A percentile compares a stretch with the other conserved stretches of the same genome.
Conservation (phyloP, 2,113 vertebrate species). For the Prochilodus magdalenae region DNA sequence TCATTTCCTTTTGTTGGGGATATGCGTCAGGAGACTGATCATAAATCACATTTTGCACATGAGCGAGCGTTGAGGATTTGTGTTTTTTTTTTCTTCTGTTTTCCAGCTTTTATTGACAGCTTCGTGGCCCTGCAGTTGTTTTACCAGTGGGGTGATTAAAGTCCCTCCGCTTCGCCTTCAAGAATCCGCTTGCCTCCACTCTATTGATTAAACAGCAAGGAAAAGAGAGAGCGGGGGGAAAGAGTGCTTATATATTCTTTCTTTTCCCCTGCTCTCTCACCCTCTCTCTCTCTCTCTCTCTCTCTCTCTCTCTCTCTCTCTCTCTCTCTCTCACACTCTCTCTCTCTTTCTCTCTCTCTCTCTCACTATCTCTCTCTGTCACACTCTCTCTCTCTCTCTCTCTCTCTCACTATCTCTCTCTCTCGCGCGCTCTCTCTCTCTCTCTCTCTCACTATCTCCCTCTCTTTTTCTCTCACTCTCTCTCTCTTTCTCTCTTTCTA, state of each 20-base stretch:
- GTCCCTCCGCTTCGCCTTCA: slow-evolving; percentile 60
- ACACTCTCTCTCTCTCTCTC: too few species aligned
- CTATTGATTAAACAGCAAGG: slow-evolving; percentile 59
- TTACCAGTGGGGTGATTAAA: slow-evolving; percentile 59
- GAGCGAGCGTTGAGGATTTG: slow-evolving; percentile 30
- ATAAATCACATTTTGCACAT: slow-evolving; percentile 46
- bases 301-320: too few species aligned
- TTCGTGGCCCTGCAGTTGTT: slow-evolving; percentile 49
- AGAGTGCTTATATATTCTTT: slow-evolving; percentile 1
- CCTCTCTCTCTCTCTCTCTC: too few species aligned
- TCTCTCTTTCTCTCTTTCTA: too few species aligned
- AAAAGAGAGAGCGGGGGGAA: slow-evolving; percentile 17
- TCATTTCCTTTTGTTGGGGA: slow-evolving; percentile 27
- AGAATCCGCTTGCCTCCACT: slow-evolving; percentile 53
- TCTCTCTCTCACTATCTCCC: too few species aligned
- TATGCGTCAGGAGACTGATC: slow-evolving; percentile 41
- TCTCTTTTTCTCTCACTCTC: too few species aligned
- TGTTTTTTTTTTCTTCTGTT: slow-evolving; percentile 39
- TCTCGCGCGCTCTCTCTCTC: too few species aligned
- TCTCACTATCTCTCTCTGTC: too few species aligned
- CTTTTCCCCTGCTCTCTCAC: too few species aligned
- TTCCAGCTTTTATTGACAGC: slow-evolving; percentile 50
- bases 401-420: too few species aligned
- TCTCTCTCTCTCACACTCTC: too few species aligned
- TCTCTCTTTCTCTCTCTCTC: too few species aligned